These are phyloP conservation scores for Eledona agricola DNA, from an alignment of 2,888 invertebrate species.

Conservation along the genomic window DNA sequence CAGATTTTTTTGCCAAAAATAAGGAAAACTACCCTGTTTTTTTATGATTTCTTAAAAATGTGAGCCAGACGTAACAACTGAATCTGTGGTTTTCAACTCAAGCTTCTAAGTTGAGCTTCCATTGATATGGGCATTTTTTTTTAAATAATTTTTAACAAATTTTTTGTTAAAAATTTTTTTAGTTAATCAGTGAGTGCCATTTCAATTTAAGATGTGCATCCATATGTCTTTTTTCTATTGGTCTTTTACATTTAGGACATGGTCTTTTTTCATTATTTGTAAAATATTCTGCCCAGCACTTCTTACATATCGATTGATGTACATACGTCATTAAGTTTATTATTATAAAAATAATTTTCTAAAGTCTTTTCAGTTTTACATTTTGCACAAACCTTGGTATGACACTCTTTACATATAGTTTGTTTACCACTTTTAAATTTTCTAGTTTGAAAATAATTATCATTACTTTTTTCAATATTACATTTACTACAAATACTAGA, in stretches of 20 bases:
- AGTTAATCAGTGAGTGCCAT: conserved; percentile 29
- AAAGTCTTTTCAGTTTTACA: conserved; percentile 25
- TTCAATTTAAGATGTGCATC: conserved; percentile 27
- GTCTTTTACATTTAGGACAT: conserved; percentile 24
- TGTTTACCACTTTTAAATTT: conserved; percentile 17
- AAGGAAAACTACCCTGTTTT: conserved; percentile 1
- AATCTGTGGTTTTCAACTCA: conserved; percentile 10
- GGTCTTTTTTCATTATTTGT: conserved; percentile 27
- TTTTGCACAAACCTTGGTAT: conserved; percentile 29
- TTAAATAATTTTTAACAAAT: conserved; percentile 14
- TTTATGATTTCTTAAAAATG: conserved; percentile 6
- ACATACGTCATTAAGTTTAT: conserved; percentile 27
- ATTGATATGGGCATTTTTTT: conserved; percentile 19
- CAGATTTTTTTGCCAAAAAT: not conserved
- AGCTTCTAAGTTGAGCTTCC: conserved; percentile 24
- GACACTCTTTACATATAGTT: conserved; percentile 28
- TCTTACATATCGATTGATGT: conserved; percentile 28
- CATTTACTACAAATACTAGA: conserved; percentile 31
- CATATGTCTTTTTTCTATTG: conserved; percentile 12
- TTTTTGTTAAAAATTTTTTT: conserved; percentile 11
- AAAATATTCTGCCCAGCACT: conserved; percentile 26
- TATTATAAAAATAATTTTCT: conserved; percentile 25
- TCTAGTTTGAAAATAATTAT: conserved; percentile 12
- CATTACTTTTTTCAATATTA: conserved; percentile 25
- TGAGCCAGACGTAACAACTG: conserved; percentile 3